Conservation (phyloP, 2,888 invertebrate genomes). For the Sesamia inferens region DNA sequence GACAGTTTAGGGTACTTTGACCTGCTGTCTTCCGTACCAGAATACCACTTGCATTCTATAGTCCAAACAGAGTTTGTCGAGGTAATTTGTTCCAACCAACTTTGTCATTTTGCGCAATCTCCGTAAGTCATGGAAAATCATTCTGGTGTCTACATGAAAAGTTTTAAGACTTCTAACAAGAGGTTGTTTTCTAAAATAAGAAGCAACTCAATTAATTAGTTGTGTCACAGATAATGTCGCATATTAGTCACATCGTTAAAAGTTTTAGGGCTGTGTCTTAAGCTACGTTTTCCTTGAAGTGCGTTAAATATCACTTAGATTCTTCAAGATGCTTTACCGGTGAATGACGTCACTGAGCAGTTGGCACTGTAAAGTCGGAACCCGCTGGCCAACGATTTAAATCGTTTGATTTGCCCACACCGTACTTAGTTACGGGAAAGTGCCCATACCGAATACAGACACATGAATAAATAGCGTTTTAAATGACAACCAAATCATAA, state of each 20-base stretch:
- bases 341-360: background rate
- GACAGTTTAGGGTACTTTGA: too few relatives aligned
- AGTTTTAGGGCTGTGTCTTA: background rate
- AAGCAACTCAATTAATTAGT: background rate
- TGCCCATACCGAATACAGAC: background rate
- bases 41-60: too few relatives aligned
- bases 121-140: background rate
- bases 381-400: background rate
- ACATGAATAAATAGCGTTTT: background rate
- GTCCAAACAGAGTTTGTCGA: background rate
- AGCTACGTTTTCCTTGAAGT: background rate
- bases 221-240: too few relatives aligned
- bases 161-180: too few relatives aligned
- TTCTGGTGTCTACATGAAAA: too few relatives aligned
- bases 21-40: too few relatives aligned
- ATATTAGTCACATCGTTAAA: background rate
- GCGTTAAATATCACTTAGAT: background rate
- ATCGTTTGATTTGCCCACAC: background rate
- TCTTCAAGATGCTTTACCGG: background rate
- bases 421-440: too few relatives aligned
- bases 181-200: too few relatives aligned
- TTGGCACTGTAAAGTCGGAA: background rate
- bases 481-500: background rate
- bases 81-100: background rate
- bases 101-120: background rate